Evolutionary conservation across 2,888 invertebrate species (phyloP).

Genomic region (Stenurella melanura): DNA sequence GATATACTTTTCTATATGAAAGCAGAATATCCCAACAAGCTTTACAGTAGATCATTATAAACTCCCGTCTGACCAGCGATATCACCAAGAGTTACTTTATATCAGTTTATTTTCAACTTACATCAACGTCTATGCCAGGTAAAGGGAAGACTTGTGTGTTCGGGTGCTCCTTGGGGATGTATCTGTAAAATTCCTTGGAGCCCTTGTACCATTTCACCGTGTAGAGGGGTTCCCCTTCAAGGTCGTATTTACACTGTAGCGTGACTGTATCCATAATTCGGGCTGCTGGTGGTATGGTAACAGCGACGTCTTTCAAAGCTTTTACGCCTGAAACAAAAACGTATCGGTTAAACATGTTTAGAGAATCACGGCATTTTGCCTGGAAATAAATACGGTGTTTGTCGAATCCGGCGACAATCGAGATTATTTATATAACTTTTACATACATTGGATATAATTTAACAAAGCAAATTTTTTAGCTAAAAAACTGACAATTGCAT

Average conservation of each 20-base stretch:
- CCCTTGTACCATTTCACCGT: constrained; percentile 90
- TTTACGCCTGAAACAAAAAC: constrained; percentile 60
- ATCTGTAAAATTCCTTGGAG: constrained; percentile 85
- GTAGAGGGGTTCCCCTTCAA: constrained; percentile 84
- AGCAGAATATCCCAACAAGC: not conserved
- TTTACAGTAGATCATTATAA: not conserved
- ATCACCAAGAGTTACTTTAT: constrained; percentile 12
- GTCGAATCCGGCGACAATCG: too few species aligned
- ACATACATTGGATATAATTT: too few species aligned
- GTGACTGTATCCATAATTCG: constrained; percentile 84
- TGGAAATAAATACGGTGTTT: not conserved
- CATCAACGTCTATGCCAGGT: constrained; percentile 82
- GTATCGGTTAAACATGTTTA: not conserved
- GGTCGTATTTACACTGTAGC: constrained; percentile 84
- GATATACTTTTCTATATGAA: too few species aligned
- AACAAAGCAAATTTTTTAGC: too few species aligned
- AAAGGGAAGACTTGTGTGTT: constrained; percentile 83
- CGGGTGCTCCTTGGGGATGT: constrained; percentile 86
- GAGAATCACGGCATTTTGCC: not conserved
- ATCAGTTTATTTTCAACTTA: constrained; percentile 74
- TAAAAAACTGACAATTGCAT: too few species aligned
- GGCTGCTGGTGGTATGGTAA: constrained; percentile 83
- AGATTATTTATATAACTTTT: too few species aligned
- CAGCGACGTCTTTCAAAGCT: constrained; percentile 81
- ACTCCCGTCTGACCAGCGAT: not conserved